Conservation (phyloP, 1,140 invertebrate genomes). For the Babylonia areolata region DNA sequence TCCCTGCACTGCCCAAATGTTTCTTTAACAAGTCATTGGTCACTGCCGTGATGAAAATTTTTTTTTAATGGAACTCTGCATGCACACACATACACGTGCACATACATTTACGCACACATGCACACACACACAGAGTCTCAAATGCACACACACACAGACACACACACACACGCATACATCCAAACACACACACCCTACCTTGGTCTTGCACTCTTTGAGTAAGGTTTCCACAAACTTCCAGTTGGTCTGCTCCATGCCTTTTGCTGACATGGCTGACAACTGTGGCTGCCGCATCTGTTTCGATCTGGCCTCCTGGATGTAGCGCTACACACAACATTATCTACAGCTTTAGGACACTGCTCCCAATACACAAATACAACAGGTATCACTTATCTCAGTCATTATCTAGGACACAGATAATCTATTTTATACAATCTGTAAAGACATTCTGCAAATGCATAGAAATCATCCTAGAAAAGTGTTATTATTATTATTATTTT, state of each 20-base stretch:
- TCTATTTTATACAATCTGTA: no score
- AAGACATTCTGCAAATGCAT: no score
- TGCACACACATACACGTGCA: neutral
- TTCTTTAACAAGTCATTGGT: no score
- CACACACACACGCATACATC: neutral
- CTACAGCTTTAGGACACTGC: neutral
- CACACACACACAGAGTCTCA: neutral
- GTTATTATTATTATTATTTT: no score
- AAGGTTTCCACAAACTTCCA: constrained; percentile 99
- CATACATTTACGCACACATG: neutral
- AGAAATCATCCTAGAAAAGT: no score
- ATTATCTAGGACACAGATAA: neutral
- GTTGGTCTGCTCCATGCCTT: constrained; percentile 91
- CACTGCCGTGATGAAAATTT: no score
- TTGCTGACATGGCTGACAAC: constrained; percentile 72
- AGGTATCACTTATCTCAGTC: neutral
- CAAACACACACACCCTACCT: no score
- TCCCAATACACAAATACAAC: neutral
- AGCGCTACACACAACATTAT: constrained; percentile 67
- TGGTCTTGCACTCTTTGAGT: constrained; percentile 82
- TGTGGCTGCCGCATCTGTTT: constrained; percentile 72
- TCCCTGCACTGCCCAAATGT: no score
- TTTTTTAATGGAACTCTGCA: neutral
- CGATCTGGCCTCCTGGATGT: constrained; percentile 73
- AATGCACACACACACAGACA: neutral